Conservation (phyloP, 1,140 invertebrate species). For the Ridgeia piscesae region DNA sequence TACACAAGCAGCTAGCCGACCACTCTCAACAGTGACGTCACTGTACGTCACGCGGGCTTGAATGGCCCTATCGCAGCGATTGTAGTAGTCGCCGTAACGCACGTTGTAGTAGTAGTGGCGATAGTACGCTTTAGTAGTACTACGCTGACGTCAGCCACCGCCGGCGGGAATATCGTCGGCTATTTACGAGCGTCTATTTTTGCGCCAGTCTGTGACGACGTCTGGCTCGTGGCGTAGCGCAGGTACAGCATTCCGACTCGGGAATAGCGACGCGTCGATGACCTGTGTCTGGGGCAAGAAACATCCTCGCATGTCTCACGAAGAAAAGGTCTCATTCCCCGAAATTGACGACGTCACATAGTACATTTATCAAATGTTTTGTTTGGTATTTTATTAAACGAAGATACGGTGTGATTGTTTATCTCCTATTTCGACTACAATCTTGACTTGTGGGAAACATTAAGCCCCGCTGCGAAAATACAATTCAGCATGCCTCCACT, state of each 20-base stretch:
- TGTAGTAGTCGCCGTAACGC: not conserved
- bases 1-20: not conserved
- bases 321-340: not conserved
- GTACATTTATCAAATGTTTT: no score
- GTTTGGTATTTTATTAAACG: no score
- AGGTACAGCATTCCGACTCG: not conserved
- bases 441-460: no score
- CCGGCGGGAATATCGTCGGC: not conserved
- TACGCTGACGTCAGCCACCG: not conserved
- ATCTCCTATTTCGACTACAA: no score
- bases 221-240: not conserved
- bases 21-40: not conserved
- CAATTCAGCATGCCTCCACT: no score
- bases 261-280: not conserved
- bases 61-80: no score
- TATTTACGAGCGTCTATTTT: not conserved
- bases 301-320: not conserved
- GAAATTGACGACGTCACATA: not conserved
- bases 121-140: not conserved
- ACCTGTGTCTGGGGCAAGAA: not conserved
- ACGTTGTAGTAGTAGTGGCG: not conserved
- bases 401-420: no score
- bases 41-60: no score
- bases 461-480: no score
- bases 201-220: not conserved